phyloP scores from a whole-genome alignment of 2,113 vertebrate genomes.

The Tetrao urogallus region DNA sequence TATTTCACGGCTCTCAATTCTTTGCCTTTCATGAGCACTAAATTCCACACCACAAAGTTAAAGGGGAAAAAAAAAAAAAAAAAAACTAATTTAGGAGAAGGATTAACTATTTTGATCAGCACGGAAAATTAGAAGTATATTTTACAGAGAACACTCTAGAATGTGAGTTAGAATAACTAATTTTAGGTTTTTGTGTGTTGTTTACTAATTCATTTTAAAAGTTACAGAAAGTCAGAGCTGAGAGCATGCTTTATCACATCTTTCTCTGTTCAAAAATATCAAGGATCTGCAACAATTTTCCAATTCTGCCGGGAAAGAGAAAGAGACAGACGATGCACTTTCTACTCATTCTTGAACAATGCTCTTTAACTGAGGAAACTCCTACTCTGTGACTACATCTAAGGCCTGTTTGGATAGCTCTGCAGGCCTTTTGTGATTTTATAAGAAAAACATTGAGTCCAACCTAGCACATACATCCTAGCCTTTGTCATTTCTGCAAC shows the following conservation, averaged over 20 bases:
- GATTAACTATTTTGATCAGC: slow-evolving; percentile 82
- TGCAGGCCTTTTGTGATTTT: not conserved
- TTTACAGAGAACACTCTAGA: slow-evolving; percentile 36
- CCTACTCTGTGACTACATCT: not conserved
- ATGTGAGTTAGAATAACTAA: slow-evolving; percentile 59
- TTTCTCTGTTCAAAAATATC: not conserved
- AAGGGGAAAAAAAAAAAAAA: slow-evolving; percentile 29
- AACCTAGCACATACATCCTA: not conserved
- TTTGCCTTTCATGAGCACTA: slow-evolving; percentile 80
- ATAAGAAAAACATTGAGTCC: not conserved
- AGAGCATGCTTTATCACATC: not conserved
- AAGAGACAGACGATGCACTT: not conserved
- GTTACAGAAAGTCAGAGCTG: not conserved
- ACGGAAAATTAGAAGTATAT: slow-evolving; percentile 78
- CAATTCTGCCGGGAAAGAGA: not conserved
- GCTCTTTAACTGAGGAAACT: not conserved
- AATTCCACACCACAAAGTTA: slow-evolving; percentile 85
- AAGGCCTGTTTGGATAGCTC: not conserved
- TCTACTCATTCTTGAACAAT: not conserved
- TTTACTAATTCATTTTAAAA: slow-evolving; percentile 64
- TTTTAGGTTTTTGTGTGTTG: slow-evolving; percentile 41
- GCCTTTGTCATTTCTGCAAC: not conserved
- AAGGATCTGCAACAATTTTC: not conserved
- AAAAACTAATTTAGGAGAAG: slow-evolving; percentile 81
- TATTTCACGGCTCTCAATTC: slow-evolving; percentile 80